Percentiles rank a stretch among this genome's conserved stretches.
Evolutionary conservation across 53 echinoderm and acorn worm genomes (phyloP).

Genomic region (Mesocentrotus franciscanus): DNA sequence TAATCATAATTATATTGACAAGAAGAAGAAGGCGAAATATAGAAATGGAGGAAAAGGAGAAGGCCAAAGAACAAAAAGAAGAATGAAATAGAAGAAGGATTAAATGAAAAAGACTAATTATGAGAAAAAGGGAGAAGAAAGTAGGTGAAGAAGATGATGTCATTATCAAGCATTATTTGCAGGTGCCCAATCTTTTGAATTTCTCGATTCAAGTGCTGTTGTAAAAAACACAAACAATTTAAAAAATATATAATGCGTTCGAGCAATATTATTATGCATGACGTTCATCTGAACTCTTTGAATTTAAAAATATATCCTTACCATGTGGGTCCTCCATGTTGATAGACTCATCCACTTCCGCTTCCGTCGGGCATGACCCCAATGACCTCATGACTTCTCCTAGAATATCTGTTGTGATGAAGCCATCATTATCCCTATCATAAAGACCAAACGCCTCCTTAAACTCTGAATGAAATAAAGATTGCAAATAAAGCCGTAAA

Average conservation of each 20-base stretch:
- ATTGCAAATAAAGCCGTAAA: background rate
- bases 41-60: background rate
- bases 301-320: background rate
- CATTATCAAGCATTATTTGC: background rate
- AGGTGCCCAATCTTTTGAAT: background rate
- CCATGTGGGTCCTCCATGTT: constrained; percentile 53
- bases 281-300: no score
- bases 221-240: background rate
- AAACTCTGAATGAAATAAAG: background rate
- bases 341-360: constrained; percentile 63
- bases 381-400: constrained; percentile 66
- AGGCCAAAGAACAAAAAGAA: background rate
- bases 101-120: background rate
- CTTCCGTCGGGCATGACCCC: constrained; percentile 66
- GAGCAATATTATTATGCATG: no score
- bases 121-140: background rate
- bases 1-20: background rate
- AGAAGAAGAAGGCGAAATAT: background rate
- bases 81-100: background rate
- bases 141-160: background rate
- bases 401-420: constrained; percentile 55
- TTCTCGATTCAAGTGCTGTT: background rate
- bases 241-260: no score
- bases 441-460: constrained; percentile 61
- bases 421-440: constrained; percentile 51